phyloP scores from a whole-genome alignment of 1,140 invertebrate genomes.

The Zophobas atratus region DNA sequence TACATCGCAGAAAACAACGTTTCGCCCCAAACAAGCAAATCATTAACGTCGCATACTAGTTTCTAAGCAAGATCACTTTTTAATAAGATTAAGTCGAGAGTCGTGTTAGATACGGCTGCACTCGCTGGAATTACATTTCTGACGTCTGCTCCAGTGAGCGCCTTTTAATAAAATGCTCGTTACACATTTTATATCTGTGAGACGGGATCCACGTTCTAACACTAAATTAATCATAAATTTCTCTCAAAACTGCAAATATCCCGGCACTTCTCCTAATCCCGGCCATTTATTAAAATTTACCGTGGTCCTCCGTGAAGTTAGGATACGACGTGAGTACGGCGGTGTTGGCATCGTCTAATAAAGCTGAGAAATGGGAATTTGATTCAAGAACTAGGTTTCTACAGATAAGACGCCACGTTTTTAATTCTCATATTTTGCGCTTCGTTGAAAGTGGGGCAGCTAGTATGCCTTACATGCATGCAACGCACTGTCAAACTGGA shows the following conservation, averaged over 20 bases:
- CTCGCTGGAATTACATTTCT: slow-evolving; percentile 28
- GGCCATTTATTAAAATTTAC: slow-evolving; percentile 39
- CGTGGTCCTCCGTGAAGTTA: slow-evolving; percentile 4
- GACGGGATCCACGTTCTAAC: slow-evolving; percentile 13
- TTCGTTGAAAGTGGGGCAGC: too few species aligned
- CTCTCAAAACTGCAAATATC: slow-evolving; percentile 30
- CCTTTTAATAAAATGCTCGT: slow-evolving; percentile 42
- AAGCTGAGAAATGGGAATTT: too few species aligned
- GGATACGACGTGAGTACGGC: not conserved
- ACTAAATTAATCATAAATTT: slow-evolving; percentile 41
- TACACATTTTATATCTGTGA: slow-evolving; percentile 38
- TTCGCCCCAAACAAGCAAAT: slow-evolving; percentile 41
- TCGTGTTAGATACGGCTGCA: slow-evolving; percentile 31
- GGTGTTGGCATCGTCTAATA: too few species aligned
- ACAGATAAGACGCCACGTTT: not conserved
- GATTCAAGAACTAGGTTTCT: too few species aligned
- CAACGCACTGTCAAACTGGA: too few species aligned
- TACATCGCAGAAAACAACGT: slow-evolving; percentile 22
- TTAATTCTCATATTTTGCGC: not conserved
- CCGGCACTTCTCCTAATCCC: slow-evolving; percentile 21
- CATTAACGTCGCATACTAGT: slow-evolving; percentile 25
- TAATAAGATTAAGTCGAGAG: slow-evolving; percentile 34
- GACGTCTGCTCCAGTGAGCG: slow-evolving; percentile 27
- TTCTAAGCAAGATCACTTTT: slow-evolving; percentile 31
- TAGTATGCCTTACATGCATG: too few species aligned